These are phyloP conservation scores for Panzeria rudis DNA, from an alignment of 2,888 invertebrate species.

Conservation along the genomic window DNA sequence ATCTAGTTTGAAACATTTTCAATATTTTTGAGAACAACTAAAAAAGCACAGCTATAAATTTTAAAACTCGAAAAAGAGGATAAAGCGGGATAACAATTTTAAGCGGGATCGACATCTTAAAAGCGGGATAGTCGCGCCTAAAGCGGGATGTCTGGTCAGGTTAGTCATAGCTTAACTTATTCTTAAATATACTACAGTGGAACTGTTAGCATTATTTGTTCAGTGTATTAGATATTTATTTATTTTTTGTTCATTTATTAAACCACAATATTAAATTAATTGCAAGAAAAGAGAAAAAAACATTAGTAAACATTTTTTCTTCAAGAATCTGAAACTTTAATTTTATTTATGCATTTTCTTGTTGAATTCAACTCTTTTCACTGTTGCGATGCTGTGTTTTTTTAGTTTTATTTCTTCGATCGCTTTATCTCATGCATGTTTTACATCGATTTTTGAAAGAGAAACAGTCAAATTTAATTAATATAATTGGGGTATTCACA, in stretches of 20 bases:
- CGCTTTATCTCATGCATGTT: neutral
- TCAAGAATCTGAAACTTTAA: constrained; percentile 35
- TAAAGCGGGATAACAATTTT: no score
- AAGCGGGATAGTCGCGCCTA: no score
- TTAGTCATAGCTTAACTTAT: no score
- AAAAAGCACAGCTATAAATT: no score
- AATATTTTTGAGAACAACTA: no score
- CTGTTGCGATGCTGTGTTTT: constrained; percentile 16
- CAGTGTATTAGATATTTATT: constrained; percentile 52
- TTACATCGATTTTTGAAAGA: constrained; percentile 29
- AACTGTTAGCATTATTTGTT: neutral
- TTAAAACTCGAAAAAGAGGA: no score
- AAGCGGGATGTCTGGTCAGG: no score
- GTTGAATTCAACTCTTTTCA: constrained; percentile 15
- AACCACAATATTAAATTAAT: constrained; percentile 62
- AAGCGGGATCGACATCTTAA: no score
- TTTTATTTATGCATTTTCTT: constrained; percentile 57
- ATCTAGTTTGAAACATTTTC: no score
- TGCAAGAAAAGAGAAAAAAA: constrained; percentile 21
- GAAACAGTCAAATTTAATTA: no score
- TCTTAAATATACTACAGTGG: no score
- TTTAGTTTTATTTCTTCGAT: neutral
- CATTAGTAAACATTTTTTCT: constrained; percentile 41
- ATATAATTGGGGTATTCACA: no score
- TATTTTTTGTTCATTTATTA: constrained; percentile 44